Evolutionary conservation across 1,140 invertebrate genomes (phyloP).

Genomic region (Microplitis demolitor): DNA sequence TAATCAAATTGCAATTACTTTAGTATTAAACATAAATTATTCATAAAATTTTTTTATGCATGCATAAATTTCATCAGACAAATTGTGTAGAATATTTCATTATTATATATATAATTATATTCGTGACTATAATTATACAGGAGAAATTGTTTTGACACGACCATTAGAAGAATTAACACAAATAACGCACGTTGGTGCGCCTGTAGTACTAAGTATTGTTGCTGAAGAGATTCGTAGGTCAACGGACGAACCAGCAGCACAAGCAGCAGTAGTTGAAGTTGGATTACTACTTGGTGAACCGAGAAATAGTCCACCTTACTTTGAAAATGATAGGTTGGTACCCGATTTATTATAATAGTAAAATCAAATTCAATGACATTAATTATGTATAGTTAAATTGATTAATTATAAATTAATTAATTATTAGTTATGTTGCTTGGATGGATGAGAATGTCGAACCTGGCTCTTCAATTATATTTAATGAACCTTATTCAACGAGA

Average conservation of each 20-base stretch:
- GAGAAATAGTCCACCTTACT: constrained; percentile 76
- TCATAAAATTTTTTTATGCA: not conserved
- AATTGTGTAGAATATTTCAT: not conserved
- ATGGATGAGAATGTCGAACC: constrained; percentile 84
- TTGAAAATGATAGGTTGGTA: constrained; percentile 75
- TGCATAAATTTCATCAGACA: not conserved
- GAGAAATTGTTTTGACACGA: constrained; percentile 74
- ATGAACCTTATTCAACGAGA: constrained; percentile 71
- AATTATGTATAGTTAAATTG: not conserved
- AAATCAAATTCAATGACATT: not conserved
- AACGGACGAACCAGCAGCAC: constrained; percentile 73
- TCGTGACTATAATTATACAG: constrained; percentile 54
- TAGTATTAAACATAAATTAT: not conserved
- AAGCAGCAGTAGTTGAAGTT: constrained; percentile 77
- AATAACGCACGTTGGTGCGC: constrained; percentile 76
- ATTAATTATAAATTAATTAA: constrained; percentile 22
- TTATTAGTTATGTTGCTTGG: constrained; percentile 70
- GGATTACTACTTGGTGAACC: constrained; percentile 79
- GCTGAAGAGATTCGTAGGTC: constrained; percentile 79
- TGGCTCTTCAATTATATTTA: constrained; percentile 74
- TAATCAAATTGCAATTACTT: constrained; percentile 9
- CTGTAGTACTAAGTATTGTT: constrained; percentile 79
- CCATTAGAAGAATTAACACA: constrained; percentile 77
- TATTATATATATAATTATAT: not conserved
- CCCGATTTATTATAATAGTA: constrained; percentile 23